Evolutionary conservation across 2,113 vertebrate species (phyloP).

Genomic region (Apus apus): DNA sequence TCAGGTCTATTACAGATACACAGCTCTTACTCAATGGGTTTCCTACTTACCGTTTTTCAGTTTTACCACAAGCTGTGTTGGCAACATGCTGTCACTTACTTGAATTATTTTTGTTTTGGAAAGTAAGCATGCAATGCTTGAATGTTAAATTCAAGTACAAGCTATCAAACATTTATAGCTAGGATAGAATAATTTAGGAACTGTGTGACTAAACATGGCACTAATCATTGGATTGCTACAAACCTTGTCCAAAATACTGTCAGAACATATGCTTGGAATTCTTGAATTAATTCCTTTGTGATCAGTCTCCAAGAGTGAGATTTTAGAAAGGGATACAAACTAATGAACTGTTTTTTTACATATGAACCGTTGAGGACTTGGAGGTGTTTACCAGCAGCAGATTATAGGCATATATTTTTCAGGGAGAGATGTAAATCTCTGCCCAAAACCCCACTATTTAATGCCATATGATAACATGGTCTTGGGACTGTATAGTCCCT

Average conservation of each 20-base stretch:
- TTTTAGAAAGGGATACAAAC: background rate
- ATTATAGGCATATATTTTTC: background rate
- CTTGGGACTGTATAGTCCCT: background rate
- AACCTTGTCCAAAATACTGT: background rate
- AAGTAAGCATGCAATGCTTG: background rate
- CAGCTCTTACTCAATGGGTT: background rate
- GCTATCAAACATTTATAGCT: background rate
- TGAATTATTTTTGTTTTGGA: background rate
- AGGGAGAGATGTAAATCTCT: background rate
- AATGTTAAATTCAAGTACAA: background rate
- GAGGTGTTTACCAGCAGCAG: background rate
- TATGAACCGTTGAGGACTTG: background rate
- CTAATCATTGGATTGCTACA: background rate
- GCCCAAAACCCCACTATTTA: accelerated
- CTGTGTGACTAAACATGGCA: background rate
- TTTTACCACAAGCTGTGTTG: background rate
- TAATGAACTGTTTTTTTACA: background rate
- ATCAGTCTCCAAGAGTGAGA: background rate
- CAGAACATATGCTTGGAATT: background rate
- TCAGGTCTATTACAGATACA: background rate
- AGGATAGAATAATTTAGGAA: background rate
- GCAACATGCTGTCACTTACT: background rate
- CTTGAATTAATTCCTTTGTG: background rate
- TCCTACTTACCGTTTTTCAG: background rate
- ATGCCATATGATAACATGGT: background rate